Conservation (phyloP, 2,797 vertebrate genomes). For the Sebastes aleutianus region DNA sequence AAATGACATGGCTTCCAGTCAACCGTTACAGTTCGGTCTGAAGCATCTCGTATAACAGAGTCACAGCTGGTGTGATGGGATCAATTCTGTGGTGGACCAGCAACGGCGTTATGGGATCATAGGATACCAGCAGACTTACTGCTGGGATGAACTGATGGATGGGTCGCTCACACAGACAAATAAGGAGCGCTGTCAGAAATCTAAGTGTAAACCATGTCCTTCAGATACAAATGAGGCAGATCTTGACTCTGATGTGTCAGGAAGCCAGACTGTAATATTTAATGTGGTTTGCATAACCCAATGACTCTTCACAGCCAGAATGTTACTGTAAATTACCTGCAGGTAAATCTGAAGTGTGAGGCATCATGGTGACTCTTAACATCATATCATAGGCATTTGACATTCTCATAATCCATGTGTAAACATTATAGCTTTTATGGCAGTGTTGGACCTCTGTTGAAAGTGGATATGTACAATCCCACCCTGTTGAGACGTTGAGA, state of each 20-base stretch:
- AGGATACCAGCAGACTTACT: slow-evolving; percentile 50
- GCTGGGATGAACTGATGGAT: slow-evolving; percentile 15
- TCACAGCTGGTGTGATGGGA: slow-evolving; percentile 49
- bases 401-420: not conserved
- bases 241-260: slow-evolving; percentile 23
- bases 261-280: not conserved
- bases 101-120: slow-evolving; percentile 35
- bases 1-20: slow-evolving; percentile 54
- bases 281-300: not conserved
- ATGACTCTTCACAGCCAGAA: not conserved
- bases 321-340: not conserved
- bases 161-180: slow-evolving; percentile 36
- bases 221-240: not conserved
- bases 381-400: not conserved
- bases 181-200: slow-evolving; percentile 38
- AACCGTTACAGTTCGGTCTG: slow-evolving; percentile 23
- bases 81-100: slow-evolving; percentile 48
- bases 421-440: not conserved
- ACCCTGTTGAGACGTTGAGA: not conserved
- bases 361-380: not conserved
- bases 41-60: slow-evolving; percentile 45
- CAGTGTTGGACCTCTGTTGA: not conserved
- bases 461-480: not conserved
- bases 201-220: slow-evolving; percentile 15
- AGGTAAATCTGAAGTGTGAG: not conserved